Evolutionary conservation across 2,888 invertebrate species (phyloP), one percentile per base, ranked within the genome.

Genomic region (Rhamphomyia laevipes): DNA sequence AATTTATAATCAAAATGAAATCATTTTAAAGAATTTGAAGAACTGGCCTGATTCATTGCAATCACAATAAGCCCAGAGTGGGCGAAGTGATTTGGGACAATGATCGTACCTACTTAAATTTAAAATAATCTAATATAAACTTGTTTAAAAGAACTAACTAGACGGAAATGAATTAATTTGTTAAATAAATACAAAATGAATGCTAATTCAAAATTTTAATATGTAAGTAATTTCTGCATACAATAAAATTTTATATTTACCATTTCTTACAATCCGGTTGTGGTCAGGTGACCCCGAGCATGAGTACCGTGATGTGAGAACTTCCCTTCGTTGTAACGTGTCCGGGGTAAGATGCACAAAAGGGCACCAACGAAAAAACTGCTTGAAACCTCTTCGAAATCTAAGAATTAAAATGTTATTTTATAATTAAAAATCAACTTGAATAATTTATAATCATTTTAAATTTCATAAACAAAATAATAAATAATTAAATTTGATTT

Each of bases 351-450:
- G 74, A 16, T 81, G 77, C 21, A 89, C 81, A 60, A 81, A 83
- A 4, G 86, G 86, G 61, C 90, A 85, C 74, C 90, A 94, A 61
- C 86, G 84, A 73, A 94, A 93, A 68, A 92, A 86, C 67, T 89
- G 86, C 63, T 87, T 86, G 72, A 95, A 93, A 10, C 95, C 95
- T 59, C 90, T 81, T 43, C 94, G 81, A 71, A 95, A 95, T 68
- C 94, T 93, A 71, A n/a, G 17, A 70, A 71, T 45, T 49, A 56
- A 42, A 49, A 45, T 30, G 17, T 42, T 10, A 18, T 15, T 17
- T n/a, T 17, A 43, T 38, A 17, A 15, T 12, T 15, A 6, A 37
- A n/a, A 37, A 7, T 37, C 2, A 9, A 37, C 7, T 12, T 37
- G n/a, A 9, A 13, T 33, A 13, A 5, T 33, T 4, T 21, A 21